phyloP scores from a whole-genome alignment of 2,113 vertebrate species.

The Tetrao urogallus region DNA sequence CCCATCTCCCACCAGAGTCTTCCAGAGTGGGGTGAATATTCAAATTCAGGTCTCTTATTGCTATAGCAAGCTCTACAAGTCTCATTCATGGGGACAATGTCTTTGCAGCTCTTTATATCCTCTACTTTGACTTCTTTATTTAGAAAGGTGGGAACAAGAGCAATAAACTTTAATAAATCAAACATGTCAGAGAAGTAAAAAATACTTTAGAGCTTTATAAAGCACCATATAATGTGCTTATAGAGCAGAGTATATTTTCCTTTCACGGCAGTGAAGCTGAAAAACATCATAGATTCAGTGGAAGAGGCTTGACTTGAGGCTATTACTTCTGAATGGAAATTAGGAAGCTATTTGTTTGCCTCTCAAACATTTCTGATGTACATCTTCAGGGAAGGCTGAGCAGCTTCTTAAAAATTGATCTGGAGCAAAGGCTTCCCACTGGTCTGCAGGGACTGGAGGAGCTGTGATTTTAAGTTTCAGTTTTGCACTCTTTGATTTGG shows the following conservation, averaged over 20 bases:
- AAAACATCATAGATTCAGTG: conserved; percentile 5
- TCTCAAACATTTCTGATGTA: not conserved
- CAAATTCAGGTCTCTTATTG: not conserved
- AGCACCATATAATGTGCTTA: conserved; percentile 32
- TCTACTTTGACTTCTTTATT: conserved; percentile 23
- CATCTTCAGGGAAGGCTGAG: not conserved
- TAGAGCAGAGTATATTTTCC: conserved; percentile 39
- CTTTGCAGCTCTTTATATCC: not conserved
- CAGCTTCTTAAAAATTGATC: not conserved
- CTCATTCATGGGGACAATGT: not conserved
- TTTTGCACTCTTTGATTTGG: not conserved
- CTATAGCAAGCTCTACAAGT: not conserved
- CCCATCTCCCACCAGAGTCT: not conserved
- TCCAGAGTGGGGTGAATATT: rapidly evolving
- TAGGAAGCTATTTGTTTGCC: not conserved
- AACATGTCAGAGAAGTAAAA: conserved; percentile 44
- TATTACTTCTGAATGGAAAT: conserved; percentile 25
- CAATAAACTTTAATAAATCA: conserved; percentile 15
- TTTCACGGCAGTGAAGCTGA: conserved; percentile 16
- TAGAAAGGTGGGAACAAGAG: conserved; percentile 34
- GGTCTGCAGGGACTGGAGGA: not conserved
- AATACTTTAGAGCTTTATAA: conserved; percentile 46
- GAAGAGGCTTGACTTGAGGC: not conserved
- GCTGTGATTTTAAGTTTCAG: not conserved
- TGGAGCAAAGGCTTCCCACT: not conserved